A percentile compares a stretch with the other conserved stretches of the same genome.
phyloP scores from a whole-genome alignment of 2,888 invertebrate species.

The Metellina segmentata region DNA sequence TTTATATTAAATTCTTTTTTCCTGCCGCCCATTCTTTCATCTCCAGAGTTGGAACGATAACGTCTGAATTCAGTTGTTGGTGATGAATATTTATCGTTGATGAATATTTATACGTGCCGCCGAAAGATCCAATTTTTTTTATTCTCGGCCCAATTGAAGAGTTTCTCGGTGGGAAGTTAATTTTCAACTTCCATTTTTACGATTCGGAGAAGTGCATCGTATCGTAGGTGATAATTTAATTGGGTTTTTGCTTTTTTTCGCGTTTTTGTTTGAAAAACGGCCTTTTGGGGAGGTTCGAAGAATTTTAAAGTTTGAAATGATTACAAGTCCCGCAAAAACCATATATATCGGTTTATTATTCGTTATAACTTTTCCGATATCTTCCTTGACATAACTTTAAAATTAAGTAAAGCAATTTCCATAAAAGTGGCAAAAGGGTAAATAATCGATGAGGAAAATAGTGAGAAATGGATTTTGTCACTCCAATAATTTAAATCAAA shows the following conservation, averaged over 20 bases:
- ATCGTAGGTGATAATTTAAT: neutral
- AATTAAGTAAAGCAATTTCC: too few relatives aligned
- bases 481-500: too few relatives aligned
- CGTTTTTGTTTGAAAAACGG: neutral
- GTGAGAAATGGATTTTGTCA: too few relatives aligned
- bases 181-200: neutral
- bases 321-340: too few relatives aligned
- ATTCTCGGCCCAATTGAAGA: neutral
- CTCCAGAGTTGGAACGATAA: neutral
- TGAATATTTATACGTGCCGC: neutral
- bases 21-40: neutral
- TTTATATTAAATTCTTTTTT: slow-evolving; percentile 13
- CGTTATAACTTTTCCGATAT: too few relatives aligned
- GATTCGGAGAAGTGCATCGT: neutral
- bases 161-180: neutral
- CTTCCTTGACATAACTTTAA: too few relatives aligned
- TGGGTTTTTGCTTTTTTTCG: neutral
- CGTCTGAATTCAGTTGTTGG: neutral
- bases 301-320: too few relatives aligned
- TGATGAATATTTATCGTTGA: neutral
- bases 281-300: neutral
- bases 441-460: too few relatives aligned
- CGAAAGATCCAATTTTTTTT: neutral
- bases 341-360: too few relatives aligned
- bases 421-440: too few relatives aligned